A percentile compares a stretch with the other conserved stretches of the same genome.
phyloP scores from a whole-genome alignment of 2,797 vertebrate species.

The Macropus fuliginosus region DNA sequence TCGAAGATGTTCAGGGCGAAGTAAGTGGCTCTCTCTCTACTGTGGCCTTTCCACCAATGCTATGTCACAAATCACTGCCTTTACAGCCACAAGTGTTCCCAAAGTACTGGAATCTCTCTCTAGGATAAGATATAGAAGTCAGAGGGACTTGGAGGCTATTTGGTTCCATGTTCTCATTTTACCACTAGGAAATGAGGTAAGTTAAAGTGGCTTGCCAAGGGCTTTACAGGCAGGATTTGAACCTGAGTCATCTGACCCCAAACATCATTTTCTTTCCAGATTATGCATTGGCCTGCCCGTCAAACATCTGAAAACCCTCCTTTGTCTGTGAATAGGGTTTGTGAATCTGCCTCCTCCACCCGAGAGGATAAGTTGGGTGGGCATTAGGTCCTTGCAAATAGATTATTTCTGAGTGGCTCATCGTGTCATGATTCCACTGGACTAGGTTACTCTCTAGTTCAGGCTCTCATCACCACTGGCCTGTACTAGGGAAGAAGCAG shows the following conservation, averaged over 20 bases:
- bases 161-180: background rate
- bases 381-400: background rate
- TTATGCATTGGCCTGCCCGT: no score
- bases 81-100: rapidly evolving
- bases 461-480: background rate
- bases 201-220: no score
- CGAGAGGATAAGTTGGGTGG: background rate
- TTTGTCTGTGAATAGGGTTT: background rate
- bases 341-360: background rate
- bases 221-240: no score
- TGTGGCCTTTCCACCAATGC: background rate
- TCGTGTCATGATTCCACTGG: background rate
- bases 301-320: no score
- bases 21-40: background rate
- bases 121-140: background rate
- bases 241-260: no score
- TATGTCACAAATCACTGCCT: background rate
- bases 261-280: no score
- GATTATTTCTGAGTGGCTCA: background rate
- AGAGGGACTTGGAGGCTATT: background rate
- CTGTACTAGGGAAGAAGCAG: no score
- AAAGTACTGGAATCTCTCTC: background rate
- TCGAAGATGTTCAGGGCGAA: background rate
- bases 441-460: background rate
- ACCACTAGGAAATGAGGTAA: background rate